These are phyloP conservation scores for Drosophila pseudotakahashii DNA, from an alignment of 2,888 invertebrate species.

Conservation along the genomic window DNA sequence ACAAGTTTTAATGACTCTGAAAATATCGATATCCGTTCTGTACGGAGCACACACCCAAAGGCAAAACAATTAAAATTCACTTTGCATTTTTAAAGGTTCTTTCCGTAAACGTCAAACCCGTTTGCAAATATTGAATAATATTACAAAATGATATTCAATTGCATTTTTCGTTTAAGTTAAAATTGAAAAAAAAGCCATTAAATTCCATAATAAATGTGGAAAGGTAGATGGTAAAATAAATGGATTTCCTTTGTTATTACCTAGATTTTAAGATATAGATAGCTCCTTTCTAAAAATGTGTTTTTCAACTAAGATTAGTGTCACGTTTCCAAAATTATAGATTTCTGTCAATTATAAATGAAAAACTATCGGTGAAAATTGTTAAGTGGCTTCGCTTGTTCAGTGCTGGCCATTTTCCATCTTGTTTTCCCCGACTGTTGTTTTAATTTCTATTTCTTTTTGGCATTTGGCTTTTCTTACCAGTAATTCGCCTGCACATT, in stretches of 20 bases:
- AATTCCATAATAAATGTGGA: no score
- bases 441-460: constrained; percentile 29
- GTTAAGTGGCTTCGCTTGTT: constrained; percentile 1
- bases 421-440: constrained; percentile 7
- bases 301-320: no score
- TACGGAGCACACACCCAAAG: background rate
- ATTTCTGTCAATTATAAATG: no score
- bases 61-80: background rate
- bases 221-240: no score
- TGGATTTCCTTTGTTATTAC: no score
- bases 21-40: constrained; percentile 1
- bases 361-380: no score
- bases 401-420: no score
- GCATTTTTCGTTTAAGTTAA: background rate
- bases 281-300: no score
- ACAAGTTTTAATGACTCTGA: background rate
- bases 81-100: background rate
- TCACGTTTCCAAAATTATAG: no score
- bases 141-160: background rate
- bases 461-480: constrained; percentile 12
- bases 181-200: no score
- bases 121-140: background rate
- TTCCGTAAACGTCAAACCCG: background rate
- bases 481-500: constrained; percentile 32
- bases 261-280: no score